A percentile compares a stretch with the other conserved stretches of the same genome.
These are phyloP conservation scores for Aphrocallistes beatrix DNA, from an alignment of 37 sponge, comb jelly and placozoan genomes.

Conservation along the genomic window DNA sequence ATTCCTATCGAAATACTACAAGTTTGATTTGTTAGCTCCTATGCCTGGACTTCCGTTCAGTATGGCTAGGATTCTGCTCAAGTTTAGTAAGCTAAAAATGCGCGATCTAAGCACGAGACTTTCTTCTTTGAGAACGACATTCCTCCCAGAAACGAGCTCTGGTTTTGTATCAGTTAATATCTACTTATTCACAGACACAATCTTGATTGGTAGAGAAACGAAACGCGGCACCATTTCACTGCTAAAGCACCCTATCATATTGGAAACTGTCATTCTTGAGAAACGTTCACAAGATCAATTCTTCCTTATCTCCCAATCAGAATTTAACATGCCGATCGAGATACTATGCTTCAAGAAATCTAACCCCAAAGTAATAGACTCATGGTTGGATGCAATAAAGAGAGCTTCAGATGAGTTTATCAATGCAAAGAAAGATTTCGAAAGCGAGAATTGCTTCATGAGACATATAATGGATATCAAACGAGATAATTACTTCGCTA, in stretches of 20 bases:
- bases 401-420: background rate
- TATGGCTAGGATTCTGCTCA: background rate
- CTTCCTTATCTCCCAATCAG: conserved; percentile 8
- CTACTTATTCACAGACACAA: background rate
- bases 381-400: background rate
- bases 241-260: background rate
- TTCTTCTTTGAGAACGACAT: background rate
- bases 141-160: background rate
- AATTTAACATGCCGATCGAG: conserved; percentile 1
- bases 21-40: background rate
- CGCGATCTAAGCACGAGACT: background rate
- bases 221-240: background rate
- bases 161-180: background rate
- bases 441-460: background rate
- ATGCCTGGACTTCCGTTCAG: background rate
- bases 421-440: background rate
- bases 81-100: background rate
- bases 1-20: background rate
- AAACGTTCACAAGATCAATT: background rate
- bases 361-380: background rate
- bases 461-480: background rate
- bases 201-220: background rate
- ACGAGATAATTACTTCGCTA: background rate
- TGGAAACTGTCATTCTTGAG: background rate
- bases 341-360: background rate